Evolutionary conservation across 2,797 vertebrate species (phyloP).

Genomic region (Gymnoscopelus braueri): DNA sequence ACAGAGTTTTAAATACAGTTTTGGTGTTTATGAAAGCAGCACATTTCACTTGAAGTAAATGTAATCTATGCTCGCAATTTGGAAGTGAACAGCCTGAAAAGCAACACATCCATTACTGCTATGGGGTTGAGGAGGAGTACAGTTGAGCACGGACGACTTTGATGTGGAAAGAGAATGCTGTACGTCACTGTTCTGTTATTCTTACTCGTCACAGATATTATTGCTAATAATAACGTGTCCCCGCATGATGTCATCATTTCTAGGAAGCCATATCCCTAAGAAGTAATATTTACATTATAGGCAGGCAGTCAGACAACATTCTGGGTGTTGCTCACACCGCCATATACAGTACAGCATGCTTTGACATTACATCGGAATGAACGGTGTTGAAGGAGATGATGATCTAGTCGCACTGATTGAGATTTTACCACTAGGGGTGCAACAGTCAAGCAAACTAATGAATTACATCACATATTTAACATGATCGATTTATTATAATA

Average conservation of each 20-base stretch:
- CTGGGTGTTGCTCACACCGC: conserved; percentile 33
- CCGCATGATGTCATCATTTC: conserved; percentile 71
- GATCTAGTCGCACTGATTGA: too few species aligned
- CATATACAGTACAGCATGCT: background rate
- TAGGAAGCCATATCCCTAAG: conserved; percentile 55
- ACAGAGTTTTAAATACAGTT: conserved; percentile 18
- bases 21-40: conserved; percentile 1
- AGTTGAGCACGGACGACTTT: background rate
- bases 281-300: conserved; percentile 64
- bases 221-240: conserved; percentile 59
- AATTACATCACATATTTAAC: too few species aligned
- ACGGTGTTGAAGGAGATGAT: background rate
- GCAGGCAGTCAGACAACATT: conserved; percentile 36
- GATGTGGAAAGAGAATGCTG: conserved; percentile 39
- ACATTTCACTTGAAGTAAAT: conserved; percentile 39
- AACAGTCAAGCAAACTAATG: too few species aligned
- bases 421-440: too few species aligned
- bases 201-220: conserved; percentile 43
- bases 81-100: conserved; percentile 10
- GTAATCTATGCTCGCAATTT: conserved; percentile 37
- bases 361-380: conserved; percentile 17
- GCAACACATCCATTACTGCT: conserved; percentile 1
- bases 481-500: too few species aligned
- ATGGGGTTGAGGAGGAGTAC: background rate
- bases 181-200: conserved; percentile 53